Evolutionary conservation across 2,888 invertebrate species (phyloP).

Genomic region (Leptinotarsa tumamoca): DNA sequence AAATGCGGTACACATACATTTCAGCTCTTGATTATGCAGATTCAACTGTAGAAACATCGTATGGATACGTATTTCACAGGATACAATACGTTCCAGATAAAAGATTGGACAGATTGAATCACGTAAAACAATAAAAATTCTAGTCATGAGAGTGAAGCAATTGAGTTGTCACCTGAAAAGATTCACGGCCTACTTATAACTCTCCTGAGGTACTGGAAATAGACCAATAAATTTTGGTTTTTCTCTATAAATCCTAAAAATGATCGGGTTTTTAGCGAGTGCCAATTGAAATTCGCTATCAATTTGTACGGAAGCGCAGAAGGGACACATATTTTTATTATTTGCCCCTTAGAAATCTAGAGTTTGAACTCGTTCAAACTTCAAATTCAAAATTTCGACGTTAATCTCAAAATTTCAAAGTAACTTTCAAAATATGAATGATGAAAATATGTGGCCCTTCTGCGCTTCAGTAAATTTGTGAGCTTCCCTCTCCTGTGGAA

Average conservation of each 20-base stretch:
- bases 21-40: no score
- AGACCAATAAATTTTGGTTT: conserved; percentile 60
- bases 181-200: conserved; percentile 57
- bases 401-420: no score
- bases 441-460: no score
- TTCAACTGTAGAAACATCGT: no score
- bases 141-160: conserved; percentile 62
- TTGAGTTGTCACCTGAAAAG: conserved; percentile 61
- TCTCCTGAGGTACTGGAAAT: conserved; percentile 54
- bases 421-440: no score
- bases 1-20: no score
- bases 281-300: conserved; percentile 8
- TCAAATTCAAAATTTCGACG: no score
- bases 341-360: background rate
- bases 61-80: no score
- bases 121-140: conserved; percentile 47
- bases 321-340: background rate
- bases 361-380: no score
- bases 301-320: background rate
- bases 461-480: no score
- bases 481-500: no score
- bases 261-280: conserved; percentile 58
- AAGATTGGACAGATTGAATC: background rate
- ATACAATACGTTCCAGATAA: background rate
- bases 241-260: conserved; percentile 61